phyloP scores from a whole-genome alignment of 2,888 invertebrate species.

The Tanytarsus gracilentus region DNA sequence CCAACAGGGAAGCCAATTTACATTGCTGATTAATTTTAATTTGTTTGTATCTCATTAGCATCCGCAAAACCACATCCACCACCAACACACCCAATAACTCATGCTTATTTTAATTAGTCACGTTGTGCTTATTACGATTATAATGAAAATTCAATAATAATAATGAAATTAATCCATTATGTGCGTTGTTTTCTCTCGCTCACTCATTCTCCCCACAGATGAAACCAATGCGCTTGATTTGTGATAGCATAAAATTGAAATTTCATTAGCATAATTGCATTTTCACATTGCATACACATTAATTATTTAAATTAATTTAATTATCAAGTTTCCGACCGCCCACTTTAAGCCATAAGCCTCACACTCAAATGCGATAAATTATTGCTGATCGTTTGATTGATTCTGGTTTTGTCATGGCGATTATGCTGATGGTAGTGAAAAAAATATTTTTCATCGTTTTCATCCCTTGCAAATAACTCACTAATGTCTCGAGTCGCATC shows the following conservation, averaged over 20 bases:
- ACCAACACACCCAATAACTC: too few relatives aligned
- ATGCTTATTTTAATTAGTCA: conserved; percentile 14
- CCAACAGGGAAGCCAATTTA: conserved; percentile 41
- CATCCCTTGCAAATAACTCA: neutral
- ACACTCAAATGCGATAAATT: conserved; percentile 2
- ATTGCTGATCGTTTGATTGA: conserved; percentile 24
- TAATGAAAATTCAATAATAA: conserved; percentile 27
- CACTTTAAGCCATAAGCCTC: too few relatives aligned
- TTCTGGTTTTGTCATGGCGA: conserved; percentile 17
- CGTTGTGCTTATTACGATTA: neutral
- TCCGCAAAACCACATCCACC: too few relatives aligned
- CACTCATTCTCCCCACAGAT: neutral
- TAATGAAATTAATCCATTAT: conserved; percentile 19
- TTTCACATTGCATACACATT: conserved; percentile 23
- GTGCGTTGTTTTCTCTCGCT: too few relatives aligned
- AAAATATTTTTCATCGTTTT: neutral
- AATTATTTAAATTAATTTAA: conserved; percentile 29
- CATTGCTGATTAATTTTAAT: conserved; percentile 13
- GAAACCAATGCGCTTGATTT: conserved; percentile 19
- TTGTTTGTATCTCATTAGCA: conserved; percentile 26
- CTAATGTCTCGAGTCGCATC: neutral
- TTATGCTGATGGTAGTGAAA: neutral
- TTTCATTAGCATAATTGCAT: conserved; percentile 27
- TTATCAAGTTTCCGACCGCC: conserved; percentile 28
- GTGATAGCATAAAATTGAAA: conserved; percentile 21